Conservation (phyloP, 2,888 invertebrate species). For the Lypha dubia region DNA sequence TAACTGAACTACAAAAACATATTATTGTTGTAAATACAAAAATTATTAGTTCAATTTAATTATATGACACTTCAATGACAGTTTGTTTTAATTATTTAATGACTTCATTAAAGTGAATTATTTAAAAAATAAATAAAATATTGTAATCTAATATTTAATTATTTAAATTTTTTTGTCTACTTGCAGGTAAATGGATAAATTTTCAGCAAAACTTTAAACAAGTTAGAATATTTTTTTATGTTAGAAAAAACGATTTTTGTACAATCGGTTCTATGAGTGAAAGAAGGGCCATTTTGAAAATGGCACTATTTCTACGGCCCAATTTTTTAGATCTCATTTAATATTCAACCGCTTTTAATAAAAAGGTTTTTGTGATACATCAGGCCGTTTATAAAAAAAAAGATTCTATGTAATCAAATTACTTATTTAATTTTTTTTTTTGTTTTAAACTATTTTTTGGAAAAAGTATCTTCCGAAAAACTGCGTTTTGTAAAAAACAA, state of each 20-base stretch:
- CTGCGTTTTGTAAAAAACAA: not conserved
- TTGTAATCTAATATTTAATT: conserved; percentile 3
- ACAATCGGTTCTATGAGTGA: not conserved
- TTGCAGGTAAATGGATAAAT: conserved; percentile 32
- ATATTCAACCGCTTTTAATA: no score
- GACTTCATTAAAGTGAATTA: not conserved
- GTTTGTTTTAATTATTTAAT: not conserved
- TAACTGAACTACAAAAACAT: not conserved
- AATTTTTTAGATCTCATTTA: no score
- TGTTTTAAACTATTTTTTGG: not conserved
- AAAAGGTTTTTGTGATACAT: no score
- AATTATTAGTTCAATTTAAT: not conserved
- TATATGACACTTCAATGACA: conserved; percentile 18
- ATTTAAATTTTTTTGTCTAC: conserved; percentile 13
- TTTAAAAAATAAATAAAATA: not conserved
- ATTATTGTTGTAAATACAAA: not conserved
- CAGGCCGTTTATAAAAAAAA: no score
- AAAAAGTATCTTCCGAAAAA: not conserved
- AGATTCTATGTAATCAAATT: no score
- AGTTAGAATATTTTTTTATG: not conserved
- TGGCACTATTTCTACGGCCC: no score
- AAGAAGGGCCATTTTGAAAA: no score
- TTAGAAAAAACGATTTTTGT: not conserved
- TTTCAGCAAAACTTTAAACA: not conserved
- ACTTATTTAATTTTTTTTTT: no score